Conservation (phyloP, 2,113 vertebrate genomes). For the Glareola pratincola region DNA sequence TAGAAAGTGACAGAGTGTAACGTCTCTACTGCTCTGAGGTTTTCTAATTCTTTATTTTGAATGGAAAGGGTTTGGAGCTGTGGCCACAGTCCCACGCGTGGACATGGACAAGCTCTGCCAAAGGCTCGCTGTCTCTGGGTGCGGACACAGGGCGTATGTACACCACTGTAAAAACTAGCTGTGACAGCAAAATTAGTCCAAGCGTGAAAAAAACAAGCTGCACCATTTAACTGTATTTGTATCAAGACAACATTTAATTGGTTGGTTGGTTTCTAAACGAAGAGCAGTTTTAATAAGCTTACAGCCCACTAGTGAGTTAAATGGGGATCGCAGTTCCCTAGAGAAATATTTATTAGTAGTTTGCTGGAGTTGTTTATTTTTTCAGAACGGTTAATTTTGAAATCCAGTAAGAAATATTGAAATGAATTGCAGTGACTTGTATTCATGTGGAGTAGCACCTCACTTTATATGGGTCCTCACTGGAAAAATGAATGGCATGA, state of each 20-base stretch:
- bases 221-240: background rate
- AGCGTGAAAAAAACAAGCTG: background rate
- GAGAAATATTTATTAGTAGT: background rate
- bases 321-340: background rate
- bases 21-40: background rate
- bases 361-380: background rate
- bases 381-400: background rate
- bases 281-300: background rate
- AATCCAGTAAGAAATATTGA: background rate
- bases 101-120: background rate
- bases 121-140: background rate
- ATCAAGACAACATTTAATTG: background rate
- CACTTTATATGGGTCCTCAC: background rate
- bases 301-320: background rate
- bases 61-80: background rate
- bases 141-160: rapidly evolving
- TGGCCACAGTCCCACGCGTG: background rate
- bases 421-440: background rate
- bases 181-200: background rate
- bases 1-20: background rate
- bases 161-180: background rate
- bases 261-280: background rate
- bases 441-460: background rate
- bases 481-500: background rate
- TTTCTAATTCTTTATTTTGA: background rate